phyloP scores from a whole-genome alignment of 2,113 vertebrate species.

The Laticauda colubrina region DNA sequence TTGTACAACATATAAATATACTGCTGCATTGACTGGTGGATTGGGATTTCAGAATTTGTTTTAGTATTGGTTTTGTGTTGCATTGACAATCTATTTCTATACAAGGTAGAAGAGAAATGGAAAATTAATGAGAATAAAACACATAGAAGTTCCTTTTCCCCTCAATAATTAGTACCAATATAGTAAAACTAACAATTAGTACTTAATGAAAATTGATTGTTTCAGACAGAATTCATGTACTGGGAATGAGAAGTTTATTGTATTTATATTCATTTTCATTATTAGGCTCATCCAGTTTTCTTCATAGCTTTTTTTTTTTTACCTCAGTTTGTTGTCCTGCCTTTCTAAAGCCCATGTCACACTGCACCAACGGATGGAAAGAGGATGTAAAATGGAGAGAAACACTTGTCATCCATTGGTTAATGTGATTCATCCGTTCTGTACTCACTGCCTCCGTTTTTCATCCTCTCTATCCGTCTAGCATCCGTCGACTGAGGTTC shows the following conservation, averaged over 20 bases:
- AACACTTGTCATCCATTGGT: too few relatives aligned
- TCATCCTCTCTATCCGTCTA: too few relatives aligned
- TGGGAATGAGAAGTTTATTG: background rate
- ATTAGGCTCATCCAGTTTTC: background rate
- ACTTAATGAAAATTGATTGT: background rate
- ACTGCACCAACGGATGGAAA: too few relatives aligned
- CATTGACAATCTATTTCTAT: background rate
- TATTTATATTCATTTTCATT: background rate
- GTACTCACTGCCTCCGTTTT: too few relatives aligned
- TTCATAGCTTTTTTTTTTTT: background rate
- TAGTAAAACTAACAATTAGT: background rate
- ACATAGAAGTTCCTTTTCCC: background rate
- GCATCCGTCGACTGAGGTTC: too few relatives aligned
- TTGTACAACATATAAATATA: background rate
- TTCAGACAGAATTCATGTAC: background rate
- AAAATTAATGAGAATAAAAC: conserved; percentile 13
- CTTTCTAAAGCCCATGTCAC: background rate
- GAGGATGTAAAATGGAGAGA: too few relatives aligned
- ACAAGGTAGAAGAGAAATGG: background rate
- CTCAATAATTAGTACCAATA: background rate
- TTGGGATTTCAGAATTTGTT: background rate
- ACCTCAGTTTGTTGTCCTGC: background rate
- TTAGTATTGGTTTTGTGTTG: background rate
- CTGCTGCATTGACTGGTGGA: background rate
- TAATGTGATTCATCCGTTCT: too few relatives aligned